Conservation (phyloP, 2,888 invertebrate species). For the Ophion ventricosus region DNA sequence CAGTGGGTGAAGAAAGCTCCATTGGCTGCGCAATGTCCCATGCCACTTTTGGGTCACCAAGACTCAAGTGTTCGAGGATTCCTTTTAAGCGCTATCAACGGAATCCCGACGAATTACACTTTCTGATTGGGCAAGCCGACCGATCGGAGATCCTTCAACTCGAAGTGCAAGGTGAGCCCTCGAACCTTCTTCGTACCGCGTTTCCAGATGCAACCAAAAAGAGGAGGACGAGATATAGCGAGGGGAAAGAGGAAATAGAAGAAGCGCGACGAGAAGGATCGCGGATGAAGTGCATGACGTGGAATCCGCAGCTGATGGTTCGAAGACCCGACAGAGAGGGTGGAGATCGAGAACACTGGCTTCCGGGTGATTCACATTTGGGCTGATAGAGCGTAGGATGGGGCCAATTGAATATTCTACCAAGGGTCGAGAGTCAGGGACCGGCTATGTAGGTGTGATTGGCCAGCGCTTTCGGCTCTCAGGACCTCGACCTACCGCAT, state of each 20-base stretch:
- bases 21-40: not conserved
- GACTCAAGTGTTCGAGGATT: not conserved
- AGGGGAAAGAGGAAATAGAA: conserved; percentile 9
- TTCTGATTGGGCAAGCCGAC: conserved; percentile 49
- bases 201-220: conserved; percentile 4
- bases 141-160: conserved; percentile 28
- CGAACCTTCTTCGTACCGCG: not conserved
- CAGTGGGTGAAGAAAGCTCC: not conserved
- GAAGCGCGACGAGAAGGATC: conserved; percentile 21
- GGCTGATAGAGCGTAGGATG: conserved; percentile 57
- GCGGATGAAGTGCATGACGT: conserved; percentile 36
- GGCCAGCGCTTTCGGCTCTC: conserved; percentile 45
- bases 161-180: conserved; percentile 18
- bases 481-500: conserved; percentile 47
- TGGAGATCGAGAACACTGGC: conserved; percentile 44
- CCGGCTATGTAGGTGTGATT: conserved; percentile 58
- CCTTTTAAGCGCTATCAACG: conserved; percentile 40
- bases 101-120: conserved; percentile 49
- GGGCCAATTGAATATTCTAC: conserved; percentile 75
- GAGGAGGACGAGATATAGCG: conserved; percentile 17
- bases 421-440: conserved; percentile 57
- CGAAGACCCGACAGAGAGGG: conserved; percentile 14
- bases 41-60: conserved; percentile 2
- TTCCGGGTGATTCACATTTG: conserved; percentile 64
- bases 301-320: conserved; percentile 49